Conservation (phyloP, 2,888 invertebrate genomes). For the Byasa hedistus region DNA sequence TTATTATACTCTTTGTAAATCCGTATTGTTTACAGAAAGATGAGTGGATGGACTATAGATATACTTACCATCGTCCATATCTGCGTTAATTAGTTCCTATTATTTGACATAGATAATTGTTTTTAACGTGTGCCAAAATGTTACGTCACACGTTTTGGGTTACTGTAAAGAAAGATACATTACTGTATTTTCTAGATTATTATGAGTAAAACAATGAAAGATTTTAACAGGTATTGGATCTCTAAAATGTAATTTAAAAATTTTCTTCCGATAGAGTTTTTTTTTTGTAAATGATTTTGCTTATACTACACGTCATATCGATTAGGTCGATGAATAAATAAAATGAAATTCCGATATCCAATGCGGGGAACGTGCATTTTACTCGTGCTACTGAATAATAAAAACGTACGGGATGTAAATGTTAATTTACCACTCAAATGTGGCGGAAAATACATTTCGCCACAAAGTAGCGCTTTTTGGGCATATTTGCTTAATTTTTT, state of each 20-base stretch:
- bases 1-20: slow-evolving; percentile 47
- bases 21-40: slow-evolving; percentile 28
- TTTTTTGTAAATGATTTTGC: no score
- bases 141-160: no score
- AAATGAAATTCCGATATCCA: slow-evolving; percentile 3
- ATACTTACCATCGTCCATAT: background rate
- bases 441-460: slow-evolving; percentile 3
- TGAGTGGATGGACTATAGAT: background rate
- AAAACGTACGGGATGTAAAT: slow-evolving; percentile 18
- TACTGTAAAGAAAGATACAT: no score
- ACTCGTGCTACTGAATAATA: slow-evolving; percentile 25
- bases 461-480: background rate
- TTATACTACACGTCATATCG: background rate
- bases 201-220: background rate
- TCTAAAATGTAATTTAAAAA: background rate
- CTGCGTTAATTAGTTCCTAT: no score
- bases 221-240: background rate
- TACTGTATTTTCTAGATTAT: background rate
- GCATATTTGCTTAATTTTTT: background rate
- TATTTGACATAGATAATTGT: no score
- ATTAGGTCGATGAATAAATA: slow-evolving; percentile 2
- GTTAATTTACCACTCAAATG: slow-evolving; percentile 13
- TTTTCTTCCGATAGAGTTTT: background rate
- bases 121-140: no score
- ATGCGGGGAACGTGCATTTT: slow-evolving; percentile 19